Base-by-base conservation (phyloP, 2,797 vertebrate species). In the Columba guinea region DNA sequence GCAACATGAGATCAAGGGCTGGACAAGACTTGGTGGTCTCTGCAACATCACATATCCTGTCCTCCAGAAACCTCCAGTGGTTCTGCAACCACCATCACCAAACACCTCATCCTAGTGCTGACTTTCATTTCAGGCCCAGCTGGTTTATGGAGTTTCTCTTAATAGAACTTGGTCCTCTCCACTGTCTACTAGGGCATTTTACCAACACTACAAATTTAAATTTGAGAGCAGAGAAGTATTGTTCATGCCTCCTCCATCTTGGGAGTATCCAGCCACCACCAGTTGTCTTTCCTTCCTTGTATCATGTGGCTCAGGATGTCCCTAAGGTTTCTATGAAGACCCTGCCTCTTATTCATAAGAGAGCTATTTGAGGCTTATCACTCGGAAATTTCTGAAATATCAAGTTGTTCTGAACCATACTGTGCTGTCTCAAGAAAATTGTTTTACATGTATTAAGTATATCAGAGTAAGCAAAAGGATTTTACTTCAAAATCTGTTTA, bases 401-500 rank as follows among this genome's bases (percentile, higher is more conserved):
- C 84, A 93, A 69, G 62, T 93, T 87, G 68, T 89, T 95, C 92
- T 85, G 71, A 95, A 92, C 87, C 83, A 77, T 77, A 67, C 60
- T 83, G 60, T 58, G 41, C 76, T 89, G 73, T 78, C 84, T 91
- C 73, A 70, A 89, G 93, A 87, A 96, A 95, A 95, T 65, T 95
- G 56, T 75, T 92, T 95, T 93, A 92, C 87, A 80, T 93, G 65
- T 78, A 93, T 89, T 69, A 94, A 86, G 55, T 86, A 69, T 52
- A 91, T 76, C 80, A 88, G 73, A 90, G 70, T 87, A 89, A 90
- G 87, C 52, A 94, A 82, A 93, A 86, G 55, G 16, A 80, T 80
- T 96, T 95, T 71, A 55, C 56, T 95, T 96, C 77, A 84, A 93
- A 94, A 95, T 90, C 91, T 94, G 87, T 91, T 96, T 93, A 95